A percentile compares a stretch with the other conserved stretches of the same genome.
phyloP scores from a whole-genome alignment of 2,888 invertebrate genomes.

The Drosophila rellima region DNA sequence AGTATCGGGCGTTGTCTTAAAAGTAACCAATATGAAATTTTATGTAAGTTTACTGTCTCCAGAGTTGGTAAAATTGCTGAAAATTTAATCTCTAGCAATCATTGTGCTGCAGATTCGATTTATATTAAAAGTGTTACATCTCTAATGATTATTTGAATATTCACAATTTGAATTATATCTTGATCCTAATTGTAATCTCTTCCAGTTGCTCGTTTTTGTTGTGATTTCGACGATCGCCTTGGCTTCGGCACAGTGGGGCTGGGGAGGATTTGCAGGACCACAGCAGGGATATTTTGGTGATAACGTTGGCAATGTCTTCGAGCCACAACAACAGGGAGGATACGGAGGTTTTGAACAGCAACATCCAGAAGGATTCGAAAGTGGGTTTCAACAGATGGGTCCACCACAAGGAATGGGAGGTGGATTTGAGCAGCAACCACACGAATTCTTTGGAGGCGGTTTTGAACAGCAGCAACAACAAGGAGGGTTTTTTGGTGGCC shows the following conservation, averaged over 20 bases:
- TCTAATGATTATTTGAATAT: neutral
- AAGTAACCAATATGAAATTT: neutral
- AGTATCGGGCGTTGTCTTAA: conserved; percentile 3
- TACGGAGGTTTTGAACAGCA: neutral
- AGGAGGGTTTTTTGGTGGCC: neutral
- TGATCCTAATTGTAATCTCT: neutral
- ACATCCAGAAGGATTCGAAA: neutral
- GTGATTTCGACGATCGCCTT: neutral
- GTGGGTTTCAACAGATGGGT: neutral
- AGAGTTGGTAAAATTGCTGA: neutral
- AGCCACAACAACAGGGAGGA: neutral
- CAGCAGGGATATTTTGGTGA: neutral
- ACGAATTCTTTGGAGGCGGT: neutral
- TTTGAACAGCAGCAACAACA: conserved; percentile 1
- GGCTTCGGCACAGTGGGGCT: neutral
- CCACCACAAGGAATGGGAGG: neutral
- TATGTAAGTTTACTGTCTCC: neutral
- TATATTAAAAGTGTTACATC: neutral
- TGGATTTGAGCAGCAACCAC: neutral
- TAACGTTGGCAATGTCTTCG: neutral
- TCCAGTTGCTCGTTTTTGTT: neutral
- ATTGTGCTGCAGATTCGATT: neutral
- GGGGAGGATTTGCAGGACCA: neutral
- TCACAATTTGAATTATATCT: neutral
- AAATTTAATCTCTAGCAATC: too few relatives aligned